phyloP scores from a whole-genome alignment of 2,797 vertebrate species.

The Sebastes itinus region DNA sequence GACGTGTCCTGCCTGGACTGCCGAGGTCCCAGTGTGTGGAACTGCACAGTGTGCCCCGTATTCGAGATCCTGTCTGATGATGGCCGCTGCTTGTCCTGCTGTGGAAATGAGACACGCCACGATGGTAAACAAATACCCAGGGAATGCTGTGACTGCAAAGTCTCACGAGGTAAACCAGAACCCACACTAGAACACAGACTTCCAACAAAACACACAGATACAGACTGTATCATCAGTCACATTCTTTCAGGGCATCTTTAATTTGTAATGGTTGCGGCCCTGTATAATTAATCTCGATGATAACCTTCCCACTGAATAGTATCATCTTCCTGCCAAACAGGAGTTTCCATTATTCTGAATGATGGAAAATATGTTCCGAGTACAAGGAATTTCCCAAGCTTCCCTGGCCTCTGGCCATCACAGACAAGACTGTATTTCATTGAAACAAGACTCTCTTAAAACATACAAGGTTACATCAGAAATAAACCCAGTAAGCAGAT shows the following conservation, averaged over 20 bases:
- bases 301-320: not conserved
- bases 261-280: not conserved
- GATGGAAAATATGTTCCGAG: not conserved
- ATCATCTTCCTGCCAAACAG: not conserved
- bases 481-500: not conserved
- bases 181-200: not conserved
- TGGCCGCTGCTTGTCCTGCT: slow-evolving; percentile 89
- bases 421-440: not conserved
- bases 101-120: slow-evolving; percentile 56
- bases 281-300: not conserved
- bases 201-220: not conserved
- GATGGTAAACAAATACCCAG: slow-evolving; percentile 28
- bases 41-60: slow-evolving; percentile 87
- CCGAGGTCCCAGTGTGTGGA: slow-evolving; percentile 83
- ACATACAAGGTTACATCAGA: not conserved
- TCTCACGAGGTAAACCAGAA: slow-evolving; percentile 75
- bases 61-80: slow-evolving; percentile 80
- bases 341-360: not conserved
- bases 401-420: not conserved
- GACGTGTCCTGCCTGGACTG: slow-evolving; percentile 88
- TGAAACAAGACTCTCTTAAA: not conserved
- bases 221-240: not conserved
- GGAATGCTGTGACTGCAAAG: slow-evolving; percentile 89
- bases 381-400: not conserved
- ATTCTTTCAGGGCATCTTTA: not conserved